phyloP scores from a whole-genome alignment of 2,113 vertebrate species.

The Odocoileus hemionus region DNA sequence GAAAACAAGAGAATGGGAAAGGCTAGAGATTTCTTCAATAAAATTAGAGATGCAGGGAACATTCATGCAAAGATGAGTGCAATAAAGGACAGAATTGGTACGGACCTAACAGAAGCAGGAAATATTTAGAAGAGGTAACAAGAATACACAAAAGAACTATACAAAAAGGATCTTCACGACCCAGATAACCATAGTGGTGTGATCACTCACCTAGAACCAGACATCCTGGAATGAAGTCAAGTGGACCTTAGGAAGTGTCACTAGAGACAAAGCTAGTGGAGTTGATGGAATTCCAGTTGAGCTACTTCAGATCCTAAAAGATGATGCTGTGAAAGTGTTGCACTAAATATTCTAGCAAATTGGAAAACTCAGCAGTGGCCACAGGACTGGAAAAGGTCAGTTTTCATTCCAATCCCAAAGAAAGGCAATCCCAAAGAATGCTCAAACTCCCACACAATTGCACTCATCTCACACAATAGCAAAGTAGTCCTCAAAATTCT shows the following conservation, averaged over 20 bases:
- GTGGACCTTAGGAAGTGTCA: background rate
- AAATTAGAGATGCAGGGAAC: background rate
- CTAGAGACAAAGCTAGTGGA: background rate
- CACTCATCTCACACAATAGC: background rate
- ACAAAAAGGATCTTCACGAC: background rate
- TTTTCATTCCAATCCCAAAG: background rate
- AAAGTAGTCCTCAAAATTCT: background rate
- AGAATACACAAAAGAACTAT: background rate
- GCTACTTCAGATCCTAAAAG: background rate
- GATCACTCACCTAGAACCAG: background rate
- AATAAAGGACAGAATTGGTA: background rate
- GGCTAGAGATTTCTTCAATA: background rate
- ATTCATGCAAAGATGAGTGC: background rate
- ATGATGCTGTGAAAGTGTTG: background rate
- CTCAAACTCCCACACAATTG: rapidly evolving
- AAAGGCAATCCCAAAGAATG: background rate
- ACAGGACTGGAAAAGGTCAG: background rate
- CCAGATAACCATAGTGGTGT: background rate
- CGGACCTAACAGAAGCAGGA: background rate
- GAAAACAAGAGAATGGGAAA: background rate
- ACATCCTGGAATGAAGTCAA: background rate
- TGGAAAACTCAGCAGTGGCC: background rate
- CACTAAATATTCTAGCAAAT: background rate
- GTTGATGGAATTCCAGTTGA: background rate
- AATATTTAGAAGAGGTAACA: background rate